A percentile compares a stretch with the other conserved stretches of the same genome.
Evolutionary conservation across 2,113 vertebrate genomes (phyloP).

Genomic region (Cololabis saira): DNA sequence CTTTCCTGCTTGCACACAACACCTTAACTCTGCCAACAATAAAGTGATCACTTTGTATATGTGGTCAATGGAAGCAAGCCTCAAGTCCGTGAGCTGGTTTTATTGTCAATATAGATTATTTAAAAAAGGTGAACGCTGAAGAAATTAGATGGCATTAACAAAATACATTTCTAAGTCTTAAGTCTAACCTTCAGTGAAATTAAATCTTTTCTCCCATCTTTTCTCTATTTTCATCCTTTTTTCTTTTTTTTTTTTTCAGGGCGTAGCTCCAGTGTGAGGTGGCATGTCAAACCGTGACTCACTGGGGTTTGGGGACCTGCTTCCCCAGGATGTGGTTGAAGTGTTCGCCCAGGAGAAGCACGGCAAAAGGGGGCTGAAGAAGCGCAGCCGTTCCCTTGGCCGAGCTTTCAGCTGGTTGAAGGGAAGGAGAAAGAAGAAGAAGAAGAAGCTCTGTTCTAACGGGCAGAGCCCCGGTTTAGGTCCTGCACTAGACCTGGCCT

Average conservation of each 20-base stretch:
- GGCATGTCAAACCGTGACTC: constrained; percentile 81
- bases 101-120: no score
- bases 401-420: constrained; percentile 74
- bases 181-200: no score
- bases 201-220: no score
- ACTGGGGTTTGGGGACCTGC: constrained; percentile 75
- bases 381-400: constrained; percentile 69
- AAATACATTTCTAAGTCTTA: no score
- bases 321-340: constrained; percentile 85
- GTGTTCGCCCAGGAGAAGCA: constrained; percentile 77
- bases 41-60: no score
- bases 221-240: background rate
- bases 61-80: no score
- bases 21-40: no score
- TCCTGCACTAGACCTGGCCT: constrained; percentile 66
- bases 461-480: constrained; percentile 65
- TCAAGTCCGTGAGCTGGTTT: no score
- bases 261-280: constrained; percentile 45
- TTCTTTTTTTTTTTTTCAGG: constrained; percentile 35
- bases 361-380: constrained; percentile 77
- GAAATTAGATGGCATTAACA: no score
- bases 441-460: constrained; percentile 46
- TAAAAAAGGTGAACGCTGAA: no score
- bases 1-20: no score
- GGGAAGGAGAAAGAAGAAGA: constrained; percentile 77